Conservation (phyloP, 2,888 invertebrate species). For the Pyrrhia umbra region DNA sequence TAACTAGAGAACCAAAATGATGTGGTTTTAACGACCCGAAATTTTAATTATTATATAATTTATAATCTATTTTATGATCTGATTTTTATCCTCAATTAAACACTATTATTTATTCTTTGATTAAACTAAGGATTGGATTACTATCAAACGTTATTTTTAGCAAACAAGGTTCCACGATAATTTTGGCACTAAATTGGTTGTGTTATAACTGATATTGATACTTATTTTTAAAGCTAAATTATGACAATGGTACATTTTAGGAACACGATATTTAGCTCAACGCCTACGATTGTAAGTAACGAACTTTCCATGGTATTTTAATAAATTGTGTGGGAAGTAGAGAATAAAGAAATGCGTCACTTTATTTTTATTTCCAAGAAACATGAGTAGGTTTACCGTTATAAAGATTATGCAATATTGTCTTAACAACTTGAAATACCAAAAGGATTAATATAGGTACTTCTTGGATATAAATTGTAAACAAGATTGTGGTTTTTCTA, state of each 20-base stretch:
- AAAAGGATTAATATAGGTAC: conserved; percentile 22
- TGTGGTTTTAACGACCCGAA: too few species aligned
- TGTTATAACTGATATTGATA: conserved; percentile 45
- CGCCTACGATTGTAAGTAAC: conserved; percentile 26
- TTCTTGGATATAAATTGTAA: neutral
- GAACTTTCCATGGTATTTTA: conserved; percentile 18
- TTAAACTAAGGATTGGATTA: conserved; percentile 47
- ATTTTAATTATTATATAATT: too few species aligned
- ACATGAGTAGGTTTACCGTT: neutral
- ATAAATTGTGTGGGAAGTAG: conserved; percentile 15
- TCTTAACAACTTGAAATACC: conserved; percentile 18
- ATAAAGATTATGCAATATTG: conserved; percentile 6
- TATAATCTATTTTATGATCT: too few species aligned
- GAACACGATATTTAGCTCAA: conserved; percentile 24
- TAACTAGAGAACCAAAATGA: too few species aligned
- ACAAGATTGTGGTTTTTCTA: conserved; percentile 33
- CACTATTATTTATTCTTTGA: too few species aligned
- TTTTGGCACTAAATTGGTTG: conserved; percentile 43
- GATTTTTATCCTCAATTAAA: conserved; percentile 15
- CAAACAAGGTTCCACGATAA: conserved; percentile 36
- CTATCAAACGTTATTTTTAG: conserved; percentile 50
- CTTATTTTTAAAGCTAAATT: conserved; percentile 9
- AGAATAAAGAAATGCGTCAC: conserved; percentile 1
- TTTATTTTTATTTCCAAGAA: conserved; percentile 5
- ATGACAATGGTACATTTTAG: conserved; percentile 28